phyloP scores from a whole-genome alignment of 2,888 invertebrate genomes.

The Nymphalis polychloros region DNA sequence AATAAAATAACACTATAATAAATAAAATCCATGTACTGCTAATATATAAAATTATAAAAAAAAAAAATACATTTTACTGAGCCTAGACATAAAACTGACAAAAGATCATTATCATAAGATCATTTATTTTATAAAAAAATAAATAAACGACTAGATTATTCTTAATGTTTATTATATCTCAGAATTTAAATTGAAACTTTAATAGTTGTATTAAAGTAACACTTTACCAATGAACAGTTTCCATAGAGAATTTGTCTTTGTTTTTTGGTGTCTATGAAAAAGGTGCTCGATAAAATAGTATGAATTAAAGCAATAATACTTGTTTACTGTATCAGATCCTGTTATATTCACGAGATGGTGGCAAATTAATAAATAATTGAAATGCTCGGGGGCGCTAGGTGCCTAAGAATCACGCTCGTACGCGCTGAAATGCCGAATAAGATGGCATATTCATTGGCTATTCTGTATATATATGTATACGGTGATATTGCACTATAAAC shows the following conservation, averaged over 20 bases:
- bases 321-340: constrained; percentile 40
- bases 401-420: constrained; percentile 55
- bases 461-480: neutral
- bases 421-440: constrained; percentile 39
- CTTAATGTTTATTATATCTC: too few relatives aligned
- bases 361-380: constrained; percentile 71
- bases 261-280: neutral
- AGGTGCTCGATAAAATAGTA: constrained; percentile 29
- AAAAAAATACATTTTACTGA: too few relatives aligned
- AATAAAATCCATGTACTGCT: too few relatives aligned
- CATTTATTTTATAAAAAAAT: too few relatives aligned
- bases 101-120: too few relatives aligned
- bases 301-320: constrained; percentile 39
- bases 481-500: neutral
- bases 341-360: constrained; percentile 47
- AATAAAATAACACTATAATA: neutral
- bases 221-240: neutral
- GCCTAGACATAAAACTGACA: too few relatives aligned
- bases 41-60: too few relatives aligned
- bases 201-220: neutral
- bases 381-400: constrained; percentile 63
- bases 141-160: too few relatives aligned
- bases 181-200: too few relatives aligned
- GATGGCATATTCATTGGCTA: constrained; percentile 31
- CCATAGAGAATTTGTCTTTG: neutral